Base-by-base conservation (phyloP, 2,888 invertebrate genomes). In the Erynnis tages region DNA sequence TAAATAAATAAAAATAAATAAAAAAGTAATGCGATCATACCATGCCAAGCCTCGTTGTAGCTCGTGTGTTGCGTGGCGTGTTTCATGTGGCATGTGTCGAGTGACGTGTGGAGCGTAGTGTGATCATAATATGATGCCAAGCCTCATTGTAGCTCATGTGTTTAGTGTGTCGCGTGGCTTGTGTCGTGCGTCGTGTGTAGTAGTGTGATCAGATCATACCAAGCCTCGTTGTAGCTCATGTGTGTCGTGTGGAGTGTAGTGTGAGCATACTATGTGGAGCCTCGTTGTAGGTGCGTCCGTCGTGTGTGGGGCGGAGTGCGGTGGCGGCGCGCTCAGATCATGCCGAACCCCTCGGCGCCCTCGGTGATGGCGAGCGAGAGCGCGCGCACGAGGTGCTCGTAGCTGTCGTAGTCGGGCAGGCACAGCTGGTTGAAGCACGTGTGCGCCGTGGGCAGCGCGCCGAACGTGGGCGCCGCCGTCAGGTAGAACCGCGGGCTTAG, bases 401-500 rank as follows among this genome's bases (percentile, higher is more conserved):
- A 97, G 67, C 93, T 93, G 82, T 97, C 97, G 87, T 98, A 98
- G 85, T 97, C 97, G 14, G 98, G 98, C 71, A 98, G 91, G 86
- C 97, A 97, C 56, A 98, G 92, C 90, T 98, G 97, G 91, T 98
- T 98, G 89, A 98, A 98, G 90, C 97, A 98, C 43, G 97, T 98
- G 84, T 98, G 98, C 19, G 98, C 97, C 1, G 97, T 97, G 35
- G 98, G 98, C 66, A 98, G 90, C 71, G 95, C 96, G 54, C 97
- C 97, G 84, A 95, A 96, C 16, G 96, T 95, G 0, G 96, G 96
- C 44, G 97, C 95, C 5, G 97, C 95, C 1, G 96, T 96, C 59
- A 98, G 95, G 83, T 97, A 97, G 89, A 98, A 97, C 53, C 96
- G 93, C 1, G 98, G 98, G 81, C 94, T 95, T 21, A 98, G 91